A percentile compares a stretch with the other conserved stretches of the same genome.
Evolutionary conservation across 2,113 vertebrate genomes (phyloP).

Genomic region (Suncus etruscus): DNA sequence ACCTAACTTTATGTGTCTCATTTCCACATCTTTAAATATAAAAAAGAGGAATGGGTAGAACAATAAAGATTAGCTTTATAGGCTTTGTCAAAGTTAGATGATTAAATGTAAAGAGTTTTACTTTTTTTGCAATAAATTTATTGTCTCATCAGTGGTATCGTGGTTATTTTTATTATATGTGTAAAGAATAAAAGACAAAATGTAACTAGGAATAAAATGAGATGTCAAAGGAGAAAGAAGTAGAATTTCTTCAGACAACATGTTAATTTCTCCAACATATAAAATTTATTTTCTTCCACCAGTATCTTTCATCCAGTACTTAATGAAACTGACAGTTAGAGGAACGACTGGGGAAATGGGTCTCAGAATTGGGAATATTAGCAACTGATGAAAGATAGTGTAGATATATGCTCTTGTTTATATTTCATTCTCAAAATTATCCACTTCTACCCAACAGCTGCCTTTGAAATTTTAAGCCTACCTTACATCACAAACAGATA

Average conservation of each 20-base stretch:
- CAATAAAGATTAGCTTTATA: background rate
- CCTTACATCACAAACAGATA: slow-evolving; percentile 25
- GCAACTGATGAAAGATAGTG: background rate
- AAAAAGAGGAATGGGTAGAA: background rate
- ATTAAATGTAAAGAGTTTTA: slow-evolving; percentile 35
- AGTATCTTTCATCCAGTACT: background rate
- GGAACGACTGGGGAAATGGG: background rate
- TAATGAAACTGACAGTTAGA: background rate
- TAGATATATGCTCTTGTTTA: background rate
- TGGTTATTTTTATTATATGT: slow-evolving; percentile 34
- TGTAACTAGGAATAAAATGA: background rate
- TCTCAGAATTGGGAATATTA: no score
- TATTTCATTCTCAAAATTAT: background rate
- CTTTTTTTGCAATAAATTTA: background rate
- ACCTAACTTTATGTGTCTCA: background rate
- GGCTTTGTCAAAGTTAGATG: background rate
- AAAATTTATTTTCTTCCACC: background rate
- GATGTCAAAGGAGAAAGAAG: slow-evolving; percentile 6
- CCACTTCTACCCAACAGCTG: background rate
- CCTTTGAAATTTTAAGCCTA: background rate
- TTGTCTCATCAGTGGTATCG: background rate
- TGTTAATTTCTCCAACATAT: background rate
- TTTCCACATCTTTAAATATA: slow-evolving; percentile 32
- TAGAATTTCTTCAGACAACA: background rate
- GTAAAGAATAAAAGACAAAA: slow-evolving; percentile 36